Percentiles rank a stretch among this genome's conserved stretches.
Evolutionary conservation across 2,888 invertebrate species (phyloP).

Genomic region (Gastrophysa polygoni): DNA sequence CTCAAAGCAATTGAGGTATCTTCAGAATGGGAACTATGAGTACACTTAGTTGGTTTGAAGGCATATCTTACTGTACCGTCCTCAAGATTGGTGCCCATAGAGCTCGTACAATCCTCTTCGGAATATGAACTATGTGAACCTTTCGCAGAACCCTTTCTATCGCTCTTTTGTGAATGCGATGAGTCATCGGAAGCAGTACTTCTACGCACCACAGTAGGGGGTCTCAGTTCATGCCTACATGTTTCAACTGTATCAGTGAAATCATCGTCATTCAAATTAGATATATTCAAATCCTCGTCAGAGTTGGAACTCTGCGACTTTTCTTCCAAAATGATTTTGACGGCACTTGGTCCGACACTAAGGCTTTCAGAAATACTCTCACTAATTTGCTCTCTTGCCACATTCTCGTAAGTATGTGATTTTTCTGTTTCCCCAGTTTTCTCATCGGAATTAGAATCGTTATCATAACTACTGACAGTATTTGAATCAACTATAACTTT

Average conservation of each 20-base stretch:
- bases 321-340: constrained; percentile 55
- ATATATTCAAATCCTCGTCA: constrained; percentile 61
- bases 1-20: constrained; percentile 86
- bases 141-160: constrained; percentile 48
- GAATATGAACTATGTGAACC: constrained; percentile 72
- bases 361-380: constrained; percentile 55
- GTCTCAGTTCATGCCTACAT: constrained; percentile 52
- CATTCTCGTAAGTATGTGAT: constrained; percentile 56
- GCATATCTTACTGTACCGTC: constrained; percentile 84
- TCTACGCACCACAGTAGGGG: constrained; percentile 55
- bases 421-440: constrained; percentile 62
- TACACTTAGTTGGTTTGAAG: constrained; percentile 79
- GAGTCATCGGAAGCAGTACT: constrained; percentile 57
- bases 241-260: constrained; percentile 53
- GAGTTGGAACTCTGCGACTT: constrained; percentile 55
- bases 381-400: constrained; percentile 50
- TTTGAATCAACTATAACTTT: constrained; percentile 76
- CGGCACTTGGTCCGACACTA: constrained; percentile 54
- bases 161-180: constrained; percentile 51
- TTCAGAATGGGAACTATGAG: constrained; percentile 83
- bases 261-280: constrained; percentile 58
- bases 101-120: constrained; percentile 71
- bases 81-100: constrained; percentile 74
- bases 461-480: constrained; percentile 66
- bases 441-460: constrained; percentile 68